Evolutionary conservation across 1,140 invertebrate species (phyloP).

Genomic region (Octopus bimaculoides): DNA sequence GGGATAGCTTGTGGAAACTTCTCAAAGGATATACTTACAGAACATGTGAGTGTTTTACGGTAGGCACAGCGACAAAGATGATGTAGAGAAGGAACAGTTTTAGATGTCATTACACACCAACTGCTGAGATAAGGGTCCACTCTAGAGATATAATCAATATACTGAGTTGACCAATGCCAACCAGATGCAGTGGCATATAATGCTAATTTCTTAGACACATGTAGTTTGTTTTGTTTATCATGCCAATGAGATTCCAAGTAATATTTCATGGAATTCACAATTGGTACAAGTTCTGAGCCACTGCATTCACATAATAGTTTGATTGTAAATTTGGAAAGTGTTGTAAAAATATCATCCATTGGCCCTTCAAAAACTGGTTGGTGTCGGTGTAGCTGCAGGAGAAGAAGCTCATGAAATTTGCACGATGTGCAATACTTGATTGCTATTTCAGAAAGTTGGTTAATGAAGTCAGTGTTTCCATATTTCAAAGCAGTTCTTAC

Average conservation of each 20-base stretch:
- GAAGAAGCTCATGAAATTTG: slow-evolving; percentile 28
- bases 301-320: slow-evolving; percentile 32
- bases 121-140: slow-evolving; percentile 24
- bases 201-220: slow-evolving; percentile 27
- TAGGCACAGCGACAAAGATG: slow-evolving; percentile 29
- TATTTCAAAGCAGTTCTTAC: slow-evolving; percentile 37
- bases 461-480: slow-evolving; percentile 31
- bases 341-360: slow-evolving; percentile 28
- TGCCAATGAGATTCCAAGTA: slow-evolving; percentile 40
- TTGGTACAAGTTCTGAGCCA: slow-evolving; percentile 18
- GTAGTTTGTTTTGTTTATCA: slow-evolving; percentile 19
- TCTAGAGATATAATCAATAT: slow-evolving; percentile 24
- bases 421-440: slow-evolving; percentile 25
- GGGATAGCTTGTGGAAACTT: slow-evolving; percentile 22
- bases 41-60: slow-evolving; percentile 14
- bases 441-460: slow-evolving; percentile 25
- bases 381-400: slow-evolving; percentile 36
- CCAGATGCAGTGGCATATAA: slow-evolving; percentile 33
- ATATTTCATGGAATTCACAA: slow-evolving; percentile 32
- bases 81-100: slow-evolving; percentile 23
- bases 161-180: slow-evolving; percentile 29
- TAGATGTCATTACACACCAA: slow-evolving; percentile 27
- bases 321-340: slow-evolving; percentile 30
- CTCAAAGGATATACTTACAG: slow-evolving; percentile 18
- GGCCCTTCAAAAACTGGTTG: slow-evolving; percentile 34